Conservation (phyloP, 1,140 invertebrate genomes). For the Rhyzopertha dominica region DNA sequence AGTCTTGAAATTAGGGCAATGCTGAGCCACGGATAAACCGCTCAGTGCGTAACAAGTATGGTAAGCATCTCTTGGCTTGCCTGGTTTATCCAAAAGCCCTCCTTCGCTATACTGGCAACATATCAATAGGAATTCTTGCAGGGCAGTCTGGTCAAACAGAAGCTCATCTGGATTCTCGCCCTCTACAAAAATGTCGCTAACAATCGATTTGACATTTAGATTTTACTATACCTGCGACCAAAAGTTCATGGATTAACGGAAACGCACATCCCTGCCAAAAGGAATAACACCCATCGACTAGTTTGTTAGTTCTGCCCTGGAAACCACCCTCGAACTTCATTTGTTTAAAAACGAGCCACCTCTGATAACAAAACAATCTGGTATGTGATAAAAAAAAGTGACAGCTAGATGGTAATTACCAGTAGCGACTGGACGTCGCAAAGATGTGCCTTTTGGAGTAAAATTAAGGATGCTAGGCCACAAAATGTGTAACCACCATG, state of each 20-base stretch:
- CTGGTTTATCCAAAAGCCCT: slow-evolving; percentile 95
- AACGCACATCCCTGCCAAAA: slow-evolving; percentile 97
- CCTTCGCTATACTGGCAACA: slow-evolving; percentile 88
- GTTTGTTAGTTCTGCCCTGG: slow-evolving; percentile 94
- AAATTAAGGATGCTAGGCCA: slow-evolving; percentile 80
- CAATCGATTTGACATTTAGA: neutral
- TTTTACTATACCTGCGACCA: slow-evolving; percentile 19
- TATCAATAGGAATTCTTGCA: slow-evolving; percentile 92
- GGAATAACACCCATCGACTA: slow-evolving; percentile 98
- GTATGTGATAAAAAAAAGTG: slow-evolving; percentile 15
- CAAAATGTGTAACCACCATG: slow-evolving; percentile 99
- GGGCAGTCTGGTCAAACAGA: slow-evolving; percentile 75
- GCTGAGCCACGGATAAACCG: slow-evolving; percentile 91
- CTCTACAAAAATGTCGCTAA: slow-evolving; percentile 21
- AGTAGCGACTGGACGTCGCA: slow-evolving; percentile 76
- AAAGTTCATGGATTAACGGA: slow-evolving; percentile 52
- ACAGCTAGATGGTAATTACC: slow-evolving; percentile 47
- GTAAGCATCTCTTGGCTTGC: slow-evolving; percentile 85
- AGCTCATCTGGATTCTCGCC: slow-evolving; percentile 48
- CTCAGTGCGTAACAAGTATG: slow-evolving; percentile 96
- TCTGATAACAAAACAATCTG: slow-evolving; percentile 46
- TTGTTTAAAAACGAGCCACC: slow-evolving; percentile 84
- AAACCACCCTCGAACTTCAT: slow-evolving; percentile 90
- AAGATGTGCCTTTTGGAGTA: slow-evolving; percentile 74
- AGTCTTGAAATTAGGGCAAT: slow-evolving; percentile 55